Conservation (phyloP, 2,888 invertebrate genomes). For the Brachyptera risi region DNA sequence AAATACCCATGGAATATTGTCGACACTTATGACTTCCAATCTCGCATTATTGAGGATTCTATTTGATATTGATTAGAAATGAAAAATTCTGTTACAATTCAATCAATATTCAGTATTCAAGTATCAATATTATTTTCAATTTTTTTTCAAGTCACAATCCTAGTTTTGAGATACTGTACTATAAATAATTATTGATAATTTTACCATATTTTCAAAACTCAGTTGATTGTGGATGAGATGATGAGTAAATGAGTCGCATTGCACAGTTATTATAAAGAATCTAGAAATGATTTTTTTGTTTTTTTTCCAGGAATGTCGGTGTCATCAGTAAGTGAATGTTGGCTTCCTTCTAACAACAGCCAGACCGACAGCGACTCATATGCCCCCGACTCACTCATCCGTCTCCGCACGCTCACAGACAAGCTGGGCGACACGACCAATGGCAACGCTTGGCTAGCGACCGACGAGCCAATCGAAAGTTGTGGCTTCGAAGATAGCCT, state of each 20-base stretch:
- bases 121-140: too few relatives aligned
- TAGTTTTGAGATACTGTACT: too few relatives aligned
- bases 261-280: neutral
- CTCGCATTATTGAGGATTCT: too few relatives aligned
- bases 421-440: slow-evolving; percentile 38
- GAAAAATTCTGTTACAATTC: too few relatives aligned
- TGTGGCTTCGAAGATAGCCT: slow-evolving; percentile 45
- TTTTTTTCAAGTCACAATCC: too few relatives aligned
- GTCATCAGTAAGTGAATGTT: slow-evolving; percentile 67
- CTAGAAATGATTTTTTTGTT: neutral
- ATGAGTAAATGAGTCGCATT: neutral
- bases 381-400: slow-evolving; percentile 22
- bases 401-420: neutral
- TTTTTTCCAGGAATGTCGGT: slow-evolving; percentile 56
- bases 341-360: slow-evolving; percentile 52
- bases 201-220: neutral
- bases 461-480: slow-evolving; percentile 17
- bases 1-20: too few relatives aligned
- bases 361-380: slow-evolving; percentile 37
- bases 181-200: too few relatives aligned
- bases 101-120: too few relatives aligned
- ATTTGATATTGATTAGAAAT: too few relatives aligned
- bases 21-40: too few relatives aligned
- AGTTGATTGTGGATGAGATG: neutral
- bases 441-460: slow-evolving; percentile 40